Conservation (phyloP, 1,140 invertebrate species). For the Subanguina moxae region DNA sequence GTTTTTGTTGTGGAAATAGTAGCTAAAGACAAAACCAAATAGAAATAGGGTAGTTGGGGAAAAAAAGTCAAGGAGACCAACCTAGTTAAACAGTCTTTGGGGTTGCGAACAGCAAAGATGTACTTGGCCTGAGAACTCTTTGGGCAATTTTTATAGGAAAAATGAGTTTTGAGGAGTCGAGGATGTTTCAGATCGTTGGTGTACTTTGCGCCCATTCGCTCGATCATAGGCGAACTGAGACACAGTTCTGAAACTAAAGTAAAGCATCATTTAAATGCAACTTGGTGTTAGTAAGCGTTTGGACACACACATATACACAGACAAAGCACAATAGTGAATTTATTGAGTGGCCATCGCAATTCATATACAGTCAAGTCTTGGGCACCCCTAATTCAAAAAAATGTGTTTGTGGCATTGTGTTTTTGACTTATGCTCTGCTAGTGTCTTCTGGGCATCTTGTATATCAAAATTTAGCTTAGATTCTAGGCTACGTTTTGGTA, state of each 20-base stretch:
- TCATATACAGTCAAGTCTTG: too few species aligned
- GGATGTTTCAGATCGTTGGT: constrained; percentile 42
- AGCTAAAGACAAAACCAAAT: constrained; percentile 28
- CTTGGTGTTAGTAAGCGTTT: too few species aligned
- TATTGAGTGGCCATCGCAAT: too few species aligned
- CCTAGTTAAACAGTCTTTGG: constrained; percentile 50
- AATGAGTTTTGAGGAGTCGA: constrained; percentile 57
- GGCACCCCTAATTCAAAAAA: too few species aligned
- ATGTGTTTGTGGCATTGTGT: too few species aligned
- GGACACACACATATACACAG: too few species aligned
- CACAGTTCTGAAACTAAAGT: constrained; percentile 53
- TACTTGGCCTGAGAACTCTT: constrained; percentile 51
- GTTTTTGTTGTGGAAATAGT: constrained; percentile 56
- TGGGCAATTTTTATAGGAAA: constrained; percentile 48
- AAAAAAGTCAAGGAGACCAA: neutral
- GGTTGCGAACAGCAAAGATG: constrained; percentile 51
- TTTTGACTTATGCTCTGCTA: too few species aligned
- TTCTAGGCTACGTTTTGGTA: too few species aligned
- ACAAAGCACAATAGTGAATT: too few species aligned
- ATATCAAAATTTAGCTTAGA: too few species aligned
- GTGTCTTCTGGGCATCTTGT: too few species aligned
- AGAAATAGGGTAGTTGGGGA: too few species aligned
- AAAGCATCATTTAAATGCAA: neutral
- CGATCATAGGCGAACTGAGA: constrained; percentile 55
- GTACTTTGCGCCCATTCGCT: constrained; percentile 55